These are phyloP conservation scores for Drosophila demipolita DNA, from an alignment of 2,888 invertebrate genomes.

Conservation along the genomic window DNA sequence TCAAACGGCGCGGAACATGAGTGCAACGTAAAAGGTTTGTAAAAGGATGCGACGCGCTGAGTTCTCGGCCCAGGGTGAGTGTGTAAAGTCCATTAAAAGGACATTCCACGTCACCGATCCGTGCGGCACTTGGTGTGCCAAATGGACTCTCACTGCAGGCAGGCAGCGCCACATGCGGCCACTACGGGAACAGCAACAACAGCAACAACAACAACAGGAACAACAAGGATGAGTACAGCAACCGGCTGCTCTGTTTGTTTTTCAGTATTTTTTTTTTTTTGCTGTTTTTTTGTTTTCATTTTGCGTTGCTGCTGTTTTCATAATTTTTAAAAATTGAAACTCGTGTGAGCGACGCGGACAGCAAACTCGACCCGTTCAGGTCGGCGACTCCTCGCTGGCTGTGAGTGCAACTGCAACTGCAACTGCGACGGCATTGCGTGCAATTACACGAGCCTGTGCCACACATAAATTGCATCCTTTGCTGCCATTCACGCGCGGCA, in stretches of 20 bases:
- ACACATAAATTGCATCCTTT: slow-evolving; percentile 81
- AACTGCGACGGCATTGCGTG: slow-evolving; percentile 71
- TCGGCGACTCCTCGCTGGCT: slow-evolving; percentile 67
- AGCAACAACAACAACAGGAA: slow-evolving; percentile 22
- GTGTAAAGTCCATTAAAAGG: slow-evolving; percentile 78
- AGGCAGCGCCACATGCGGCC: slow-evolving; percentile 69
- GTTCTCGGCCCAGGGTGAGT: slow-evolving; percentile 50
- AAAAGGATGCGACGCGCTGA: slow-evolving; percentile 66
- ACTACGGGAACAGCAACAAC: slow-evolving; percentile 14
- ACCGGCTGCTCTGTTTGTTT: slow-evolving; percentile 58
- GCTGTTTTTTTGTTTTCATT: slow-evolving; percentile 14
- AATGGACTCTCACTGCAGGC: slow-evolving; percentile 65
- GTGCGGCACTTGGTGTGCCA: slow-evolving; percentile 69
- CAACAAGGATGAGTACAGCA: slow-evolving; percentile 34
- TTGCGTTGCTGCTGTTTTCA: slow-evolving; percentile 53
- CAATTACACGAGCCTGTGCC: slow-evolving; percentile 78
- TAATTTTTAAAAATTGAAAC: slow-evolving; percentile 77
- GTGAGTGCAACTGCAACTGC: slow-evolving; percentile 37
- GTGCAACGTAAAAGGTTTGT: slow-evolving; percentile 70
- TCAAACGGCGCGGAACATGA: slow-evolving; percentile 77
- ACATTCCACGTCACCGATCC: slow-evolving; percentile 79
- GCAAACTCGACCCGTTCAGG: slow-evolving; percentile 47
- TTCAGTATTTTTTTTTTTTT: slow-evolving; percentile 9
- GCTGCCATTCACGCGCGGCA: slow-evolving; percentile 55
- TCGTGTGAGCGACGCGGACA: slow-evolving; percentile 47